Percentiles rank a stretch among this genome's conserved stretches.
Evolutionary conservation across 2,113 vertebrate species (phyloP).

Genomic region (Nothocercus julius): DNA sequence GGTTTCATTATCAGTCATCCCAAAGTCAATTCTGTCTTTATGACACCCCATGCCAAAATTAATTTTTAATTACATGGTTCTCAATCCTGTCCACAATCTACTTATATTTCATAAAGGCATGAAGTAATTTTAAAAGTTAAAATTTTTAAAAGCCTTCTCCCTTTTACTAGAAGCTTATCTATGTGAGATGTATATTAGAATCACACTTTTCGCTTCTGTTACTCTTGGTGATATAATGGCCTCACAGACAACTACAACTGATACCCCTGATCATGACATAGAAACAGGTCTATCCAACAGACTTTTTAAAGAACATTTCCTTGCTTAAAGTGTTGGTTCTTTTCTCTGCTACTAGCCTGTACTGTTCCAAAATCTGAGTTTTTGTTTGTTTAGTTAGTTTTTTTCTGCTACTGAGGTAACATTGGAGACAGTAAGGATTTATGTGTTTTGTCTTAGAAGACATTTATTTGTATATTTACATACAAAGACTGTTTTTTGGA

Average conservation of each 20-base stretch:
- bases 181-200: not conserved
- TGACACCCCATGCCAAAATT: not conserved
- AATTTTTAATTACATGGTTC: not conserved
- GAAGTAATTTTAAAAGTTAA: not conserved
- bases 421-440: fast-evolving
- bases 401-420: not conserved
- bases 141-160: not conserved
- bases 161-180: not conserved
- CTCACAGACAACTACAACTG: not conserved
- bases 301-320: not conserved
- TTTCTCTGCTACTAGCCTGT: not conserved
- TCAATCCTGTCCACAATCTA: not conserved
- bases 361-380: not conserved
- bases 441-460: not conserved
- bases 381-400: not conserved
- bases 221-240: not conserved
- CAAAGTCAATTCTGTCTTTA: not conserved
- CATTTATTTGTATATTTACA: not conserved
- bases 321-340: not conserved
- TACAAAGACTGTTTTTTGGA: not conserved
- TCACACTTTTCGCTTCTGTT: not conserved
- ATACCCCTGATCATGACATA: not conserved
- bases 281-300: not conserved
- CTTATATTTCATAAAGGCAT: not conserved
- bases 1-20: not conserved